These are phyloP conservation scores for Drosophila eugracilis DNA, from an alignment of 1,140 invertebrate genomes.

Conservation along the genomic window DNA sequence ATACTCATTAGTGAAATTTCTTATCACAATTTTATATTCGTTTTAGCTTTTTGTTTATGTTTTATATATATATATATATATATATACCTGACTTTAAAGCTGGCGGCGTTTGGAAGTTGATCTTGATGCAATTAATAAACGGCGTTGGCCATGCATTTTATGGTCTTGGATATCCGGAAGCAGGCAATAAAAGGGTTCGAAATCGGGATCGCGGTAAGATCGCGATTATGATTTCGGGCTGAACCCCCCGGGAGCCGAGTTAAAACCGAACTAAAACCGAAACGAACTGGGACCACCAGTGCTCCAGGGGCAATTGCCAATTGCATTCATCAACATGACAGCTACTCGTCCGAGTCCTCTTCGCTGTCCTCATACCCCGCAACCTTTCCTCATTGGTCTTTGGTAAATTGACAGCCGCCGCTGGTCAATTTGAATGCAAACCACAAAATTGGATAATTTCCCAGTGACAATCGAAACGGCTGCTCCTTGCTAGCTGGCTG, in stretches of 20 bases:
- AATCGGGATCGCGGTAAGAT: slow-evolving; percentile 43
- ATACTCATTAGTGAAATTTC: slow-evolving; percentile 81
- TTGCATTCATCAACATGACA: slow-evolving; percentile 79
- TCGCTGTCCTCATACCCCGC: background rate
- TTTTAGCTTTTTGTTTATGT: slow-evolving; percentile 1
- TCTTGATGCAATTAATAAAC: slow-evolving; percentile 80
- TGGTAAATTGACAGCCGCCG: slow-evolving; percentile 78
- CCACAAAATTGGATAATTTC: slow-evolving; percentile 84
- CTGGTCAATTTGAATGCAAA: slow-evolving; percentile 81
- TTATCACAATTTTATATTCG: slow-evolving; percentile 34
- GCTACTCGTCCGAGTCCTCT: slow-evolving; percentile 61
- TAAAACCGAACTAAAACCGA: background rate
- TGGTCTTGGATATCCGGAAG: slow-evolving; percentile 75
- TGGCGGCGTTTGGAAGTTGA: slow-evolving; percentile 56
- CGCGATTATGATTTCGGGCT: slow-evolving; percentile 67
- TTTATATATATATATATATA: too few relatives aligned
- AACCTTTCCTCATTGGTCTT: slow-evolving; percentile 15
- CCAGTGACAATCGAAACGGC: slow-evolving; percentile 76
- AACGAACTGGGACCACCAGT: slow-evolving; percentile 57
- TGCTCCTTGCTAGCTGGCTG: too few relatives aligned
- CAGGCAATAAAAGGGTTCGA: slow-evolving; percentile 64
- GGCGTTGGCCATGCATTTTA: slow-evolving; percentile 55
- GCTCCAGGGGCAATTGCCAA: slow-evolving; percentile 42
- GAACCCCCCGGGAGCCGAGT: background rate
- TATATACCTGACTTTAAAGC: slow-evolving; percentile 24